A percentile compares a stretch with the other conserved stretches of the same genome.
Evolutionary conservation across 2,888 invertebrate species (phyloP).

Genomic region (Biston betularia): DNA sequence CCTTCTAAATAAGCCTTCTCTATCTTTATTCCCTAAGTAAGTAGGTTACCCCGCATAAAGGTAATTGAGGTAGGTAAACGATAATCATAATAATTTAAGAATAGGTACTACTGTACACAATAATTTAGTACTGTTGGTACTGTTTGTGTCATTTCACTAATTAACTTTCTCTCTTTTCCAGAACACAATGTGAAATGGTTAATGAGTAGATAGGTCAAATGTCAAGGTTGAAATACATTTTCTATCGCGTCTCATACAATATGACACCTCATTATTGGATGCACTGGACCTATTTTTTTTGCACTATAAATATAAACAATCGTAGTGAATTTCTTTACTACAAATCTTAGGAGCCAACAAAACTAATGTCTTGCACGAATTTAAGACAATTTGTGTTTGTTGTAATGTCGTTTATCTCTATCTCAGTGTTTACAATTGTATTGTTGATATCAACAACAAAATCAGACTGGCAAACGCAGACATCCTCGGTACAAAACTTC

Average conservation of each 20-base stretch:
- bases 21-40: too few species aligned
- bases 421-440: conserved; percentile 63
- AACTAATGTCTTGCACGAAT: conserved; percentile 69
- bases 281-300: conserved; percentile 64
- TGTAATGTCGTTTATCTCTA: conserved; percentile 71
- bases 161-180: conserved; percentile 50
- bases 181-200: conserved; percentile 60
- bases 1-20: too few species aligned
- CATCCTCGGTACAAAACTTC: conserved; percentile 62
- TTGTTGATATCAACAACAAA: conserved; percentile 63
- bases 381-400: conserved; percentile 54
- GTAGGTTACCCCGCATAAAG: too few species aligned
- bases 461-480: conserved; percentile 58
- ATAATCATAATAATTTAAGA: neutral
- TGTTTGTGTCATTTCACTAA: conserved; percentile 1
- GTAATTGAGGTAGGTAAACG: too few species aligned
- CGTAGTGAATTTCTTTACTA: conserved; percentile 51
- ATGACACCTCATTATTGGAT: conserved; percentile 65
- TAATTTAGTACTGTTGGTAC: too few species aligned
- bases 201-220: conserved; percentile 80
- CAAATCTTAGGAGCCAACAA: conserved; percentile 22
- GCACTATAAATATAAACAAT: conserved; percentile 58
- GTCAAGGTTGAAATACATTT: conserved; percentile 69
- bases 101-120: neutral
- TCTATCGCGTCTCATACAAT: conserved; percentile 46